Base-by-base conservation (phyloP, 2,888 invertebrate genomes). In the Cantharis lateralis region DNA sequence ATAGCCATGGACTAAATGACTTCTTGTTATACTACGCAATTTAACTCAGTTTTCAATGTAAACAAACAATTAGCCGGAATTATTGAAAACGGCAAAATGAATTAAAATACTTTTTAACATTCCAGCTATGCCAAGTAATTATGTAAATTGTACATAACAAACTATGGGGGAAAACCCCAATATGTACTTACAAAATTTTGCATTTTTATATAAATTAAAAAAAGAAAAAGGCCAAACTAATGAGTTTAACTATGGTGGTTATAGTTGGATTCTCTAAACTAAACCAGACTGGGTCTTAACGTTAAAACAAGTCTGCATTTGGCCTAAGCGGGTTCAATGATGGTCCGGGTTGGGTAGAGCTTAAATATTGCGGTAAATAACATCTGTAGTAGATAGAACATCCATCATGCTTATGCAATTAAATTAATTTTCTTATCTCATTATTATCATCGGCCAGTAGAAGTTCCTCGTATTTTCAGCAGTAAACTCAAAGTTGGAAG, bases 1-100 rank as follows among this genome's bases (percentile, higher is more conserved):
- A 70, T 69, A 70, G 74, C 26, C 62, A 68, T 32, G 48, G 48
- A 73, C 73, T 61, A 73, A 48, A 64, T 24, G 64, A 24, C 64
- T 66, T 66, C 64, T 24, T 72, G 13, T 28, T 64, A 62, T 26
- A 24, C 16, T 66, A 66, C 66, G 24, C 18, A 24, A 66, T 24
- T 66, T 24, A 66, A 24, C 66, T 66, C 20, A 48, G 48, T 48
- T 48, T 48, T n/a, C 48, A 48, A 48, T 48, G 48, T 48, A 48
- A 48, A 48, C 48, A 48, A 48, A 48, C 48, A 48, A 48, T 48
- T 48, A 48, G 48, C 48, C 48, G n/a, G 48, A n/a, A 48, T 48
- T 48, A 48, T n/a, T 48, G 48, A 48, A 32, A n/a, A 48, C 48
- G 9, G n/a, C 48, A 48, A 48, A 48, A 48, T 48, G n/a, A 48